These are phyloP conservation scores for Reinhardtius hippoglossoides DNA, from an alignment of 2,113 vertebrate species.

Conservation along the genomic window DNA sequence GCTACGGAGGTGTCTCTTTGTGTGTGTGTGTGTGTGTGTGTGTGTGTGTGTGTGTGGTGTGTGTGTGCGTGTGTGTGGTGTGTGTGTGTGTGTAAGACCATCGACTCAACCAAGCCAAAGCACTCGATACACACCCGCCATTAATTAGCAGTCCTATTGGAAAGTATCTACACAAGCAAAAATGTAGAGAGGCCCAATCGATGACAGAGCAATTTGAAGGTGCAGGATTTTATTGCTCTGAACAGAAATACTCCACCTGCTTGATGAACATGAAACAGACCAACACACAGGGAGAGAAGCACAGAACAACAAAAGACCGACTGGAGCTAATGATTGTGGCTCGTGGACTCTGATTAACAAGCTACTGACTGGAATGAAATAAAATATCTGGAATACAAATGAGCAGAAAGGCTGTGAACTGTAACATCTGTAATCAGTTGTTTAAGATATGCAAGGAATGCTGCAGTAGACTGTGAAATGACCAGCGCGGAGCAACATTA, in stretches of 20 bases:
- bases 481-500: slow-evolving; percentile 47
- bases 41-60: not conserved
- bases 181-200: slow-evolving; percentile 35
- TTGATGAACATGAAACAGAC: slow-evolving; percentile 20
- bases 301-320: slow-evolving; percentile 24
- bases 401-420: not conserved
- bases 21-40: not conserved
- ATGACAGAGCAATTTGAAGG: slow-evolving; percentile 58
- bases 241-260: slow-evolving; percentile 40
- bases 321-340: slow-evolving; percentile 19
- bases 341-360: slow-evolving; percentile 11
- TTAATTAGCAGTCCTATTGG: slow-evolving; percentile 67
- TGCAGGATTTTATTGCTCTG: slow-evolving; percentile 34
- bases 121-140: slow-evolving; percentile 57
- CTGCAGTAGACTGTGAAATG: slow-evolving; percentile 40
- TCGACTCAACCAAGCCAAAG: slow-evolving; percentile 30
- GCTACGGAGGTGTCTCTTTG: not conserved
- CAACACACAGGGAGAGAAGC: slow-evolving; percentile 9
- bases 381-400: not conserved
- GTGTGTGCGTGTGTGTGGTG: not conserved
- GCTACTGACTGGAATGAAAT: not conserved
- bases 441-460: slow-evolving; percentile 32
- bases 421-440: slow-evolving; percentile 17
- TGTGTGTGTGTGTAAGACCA: slow-evolving; percentile 24
- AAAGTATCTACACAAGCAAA: slow-evolving; percentile 57